Conservation (phyloP, 2,113 vertebrate genomes). For the Oxygymnocypris stewartii region DNA sequence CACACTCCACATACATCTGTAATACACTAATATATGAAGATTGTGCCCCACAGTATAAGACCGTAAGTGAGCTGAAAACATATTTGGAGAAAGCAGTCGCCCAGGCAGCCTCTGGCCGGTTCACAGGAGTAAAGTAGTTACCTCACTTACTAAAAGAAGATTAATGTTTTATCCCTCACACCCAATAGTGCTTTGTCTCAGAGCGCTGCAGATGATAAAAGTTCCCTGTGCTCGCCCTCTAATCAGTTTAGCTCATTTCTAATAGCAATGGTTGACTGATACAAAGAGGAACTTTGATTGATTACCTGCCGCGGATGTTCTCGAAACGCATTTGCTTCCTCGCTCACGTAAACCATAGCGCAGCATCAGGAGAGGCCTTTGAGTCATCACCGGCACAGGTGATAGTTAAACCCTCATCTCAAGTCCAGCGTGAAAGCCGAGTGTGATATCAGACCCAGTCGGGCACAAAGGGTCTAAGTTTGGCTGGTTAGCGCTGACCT, state of each 20-base stretch:
- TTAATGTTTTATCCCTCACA: conserved; percentile 37
- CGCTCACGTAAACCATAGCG: background rate
- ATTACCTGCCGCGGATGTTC: conserved; percentile 38
- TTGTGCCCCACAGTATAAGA: conserved; percentile 21
- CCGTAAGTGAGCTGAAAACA: conserved; percentile 27
- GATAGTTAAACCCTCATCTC: conserved; percentile 23
- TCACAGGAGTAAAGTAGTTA: conserved; percentile 43
- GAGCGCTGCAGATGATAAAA: conserved; percentile 24
- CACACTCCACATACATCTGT: background rate
- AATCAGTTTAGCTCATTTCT: conserved; percentile 42
- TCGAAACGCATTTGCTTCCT: conserved; percentile 24
- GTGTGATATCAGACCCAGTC: background rate
- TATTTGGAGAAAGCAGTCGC: conserved; percentile 16
- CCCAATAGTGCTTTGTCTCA: conserved; percentile 30
- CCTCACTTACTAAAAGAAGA: conserved; percentile 48
- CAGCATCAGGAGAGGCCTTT: background rate
- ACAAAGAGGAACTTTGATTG: conserved; percentile 46
- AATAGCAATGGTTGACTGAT: conserved; percentile 49
- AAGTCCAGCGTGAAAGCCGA: background rate
- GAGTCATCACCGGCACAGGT: conserved; percentile 33
- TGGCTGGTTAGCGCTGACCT: background rate
- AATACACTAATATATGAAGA: background rate
- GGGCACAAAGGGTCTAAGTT: background rate
- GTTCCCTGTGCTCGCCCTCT: conserved; percentile 31
- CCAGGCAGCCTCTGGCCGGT: conserved; percentile 4